Percentiles rank a stretch among this genome's conserved stretches.
Conservation (phyloP, 2,113 vertebrate species). For the Dunckerocampus dactyliophorus region DNA sequence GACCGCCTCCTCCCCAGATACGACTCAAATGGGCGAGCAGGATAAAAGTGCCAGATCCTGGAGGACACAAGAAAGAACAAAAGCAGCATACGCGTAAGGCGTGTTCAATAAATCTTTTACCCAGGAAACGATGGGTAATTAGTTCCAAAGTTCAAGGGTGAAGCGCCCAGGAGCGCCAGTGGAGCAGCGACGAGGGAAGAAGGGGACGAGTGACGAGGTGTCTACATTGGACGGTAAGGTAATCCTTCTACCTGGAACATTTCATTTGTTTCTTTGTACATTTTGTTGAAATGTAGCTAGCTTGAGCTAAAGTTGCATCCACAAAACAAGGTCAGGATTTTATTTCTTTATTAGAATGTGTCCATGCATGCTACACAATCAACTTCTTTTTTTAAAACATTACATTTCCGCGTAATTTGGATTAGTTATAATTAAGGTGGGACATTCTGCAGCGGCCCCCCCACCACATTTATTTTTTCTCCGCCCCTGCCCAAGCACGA, state of each 20-base stretch:
- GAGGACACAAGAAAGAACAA: slow-evolving; percentile 1
- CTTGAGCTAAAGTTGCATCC: too few species aligned
- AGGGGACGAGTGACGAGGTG: slow-evolving; percentile 13
- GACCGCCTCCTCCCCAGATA: slow-evolving; percentile 67
- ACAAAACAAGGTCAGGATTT: too few species aligned
- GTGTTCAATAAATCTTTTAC: slow-evolving; percentile 74
- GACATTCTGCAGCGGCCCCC: not conserved
- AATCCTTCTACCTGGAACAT: not conserved
- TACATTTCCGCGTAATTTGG: too few species aligned
- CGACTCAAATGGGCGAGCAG: slow-evolving; percentile 75
- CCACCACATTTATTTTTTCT: not conserved
- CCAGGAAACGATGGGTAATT: slow-evolving; percentile 54
- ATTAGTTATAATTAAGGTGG: too few species aligned
- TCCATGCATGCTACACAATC: too few species aligned
- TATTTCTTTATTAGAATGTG: too few species aligned
- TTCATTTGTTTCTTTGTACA: not conserved
- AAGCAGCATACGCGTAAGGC: slow-evolving; percentile 42
- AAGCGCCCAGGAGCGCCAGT: slow-evolving; percentile 33
- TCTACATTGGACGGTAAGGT: slow-evolving; percentile 49
- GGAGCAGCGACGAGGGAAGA: slow-evolving; percentile 14
- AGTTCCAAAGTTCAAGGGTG: slow-evolving; percentile 77
- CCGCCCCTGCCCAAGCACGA: slow-evolving; percentile 18
- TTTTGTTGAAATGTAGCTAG: too few species aligned
- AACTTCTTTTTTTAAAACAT: too few species aligned
- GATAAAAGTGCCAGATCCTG: slow-evolving; percentile 77